phyloP scores from a whole-genome alignment of 2,797 vertebrate species.

The Halcyon chelicuti region DNA sequence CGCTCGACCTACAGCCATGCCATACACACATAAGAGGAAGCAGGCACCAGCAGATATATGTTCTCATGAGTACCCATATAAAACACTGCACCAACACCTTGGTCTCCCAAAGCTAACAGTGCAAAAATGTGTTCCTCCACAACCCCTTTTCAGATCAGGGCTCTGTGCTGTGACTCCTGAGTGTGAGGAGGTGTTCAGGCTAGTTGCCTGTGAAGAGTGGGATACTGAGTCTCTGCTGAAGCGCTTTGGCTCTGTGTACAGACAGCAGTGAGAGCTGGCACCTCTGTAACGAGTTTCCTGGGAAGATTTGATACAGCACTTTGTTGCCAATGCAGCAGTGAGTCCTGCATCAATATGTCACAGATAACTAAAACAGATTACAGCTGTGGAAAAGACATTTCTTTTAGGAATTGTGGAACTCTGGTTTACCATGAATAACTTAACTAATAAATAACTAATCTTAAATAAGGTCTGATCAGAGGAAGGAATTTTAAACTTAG shows the following conservation, averaged over 20 bases:
- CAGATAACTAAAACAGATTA: slow-evolving; percentile 35
- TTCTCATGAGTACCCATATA: not conserved
- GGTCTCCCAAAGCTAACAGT: not conserved
- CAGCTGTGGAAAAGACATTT: not conserved
- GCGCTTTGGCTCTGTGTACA: not conserved
- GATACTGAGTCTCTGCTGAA: not conserved
- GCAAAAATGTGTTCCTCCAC: not conserved
- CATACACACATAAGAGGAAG: not conserved
- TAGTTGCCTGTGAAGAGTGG: not conserved
- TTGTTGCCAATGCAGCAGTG: not conserved
- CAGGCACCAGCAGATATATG: not conserved
- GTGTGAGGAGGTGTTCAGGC: not conserved
- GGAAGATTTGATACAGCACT: not conserved
- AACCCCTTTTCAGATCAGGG: not conserved
- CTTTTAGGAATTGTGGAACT: not conserved
- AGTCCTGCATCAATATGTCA: not conserved
- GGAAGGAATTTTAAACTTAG: not conserved
- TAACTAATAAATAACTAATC: slow-evolving; percentile 6
- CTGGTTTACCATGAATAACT: not conserved
- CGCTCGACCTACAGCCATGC: not conserved
- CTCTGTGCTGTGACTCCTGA: not conserved
- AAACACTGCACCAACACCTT: not conserved
- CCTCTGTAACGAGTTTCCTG: slow-evolving; percentile 29
- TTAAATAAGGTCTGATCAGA: not conserved
- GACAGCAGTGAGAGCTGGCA: not conserved